phyloP scores from a whole-genome alignment of 53 echinoderm and acorn worm genomes.

The Crossaster papposus region DNA sequence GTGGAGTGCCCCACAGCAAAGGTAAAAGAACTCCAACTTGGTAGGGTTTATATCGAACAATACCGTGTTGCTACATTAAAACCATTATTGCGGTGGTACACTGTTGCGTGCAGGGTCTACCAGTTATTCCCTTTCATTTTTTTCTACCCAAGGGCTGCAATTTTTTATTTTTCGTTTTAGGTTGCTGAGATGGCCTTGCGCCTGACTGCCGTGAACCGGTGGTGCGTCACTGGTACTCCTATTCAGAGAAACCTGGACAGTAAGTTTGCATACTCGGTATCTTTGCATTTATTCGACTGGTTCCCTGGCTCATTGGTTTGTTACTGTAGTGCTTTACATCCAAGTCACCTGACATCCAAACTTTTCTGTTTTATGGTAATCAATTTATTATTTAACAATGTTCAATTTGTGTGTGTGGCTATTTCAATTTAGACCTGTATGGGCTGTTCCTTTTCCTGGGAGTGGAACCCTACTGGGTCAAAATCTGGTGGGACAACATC shows the following conservation, averaged over 20 bases:
- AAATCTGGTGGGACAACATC: conserved; percentile 86
- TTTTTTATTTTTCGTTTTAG: conserved; percentile 33
- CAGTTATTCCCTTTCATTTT: no score
- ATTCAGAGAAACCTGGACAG: conserved; percentile 89
- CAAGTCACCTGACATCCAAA: no score
- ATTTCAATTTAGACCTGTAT: conserved; percentile 76
- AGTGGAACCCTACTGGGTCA: conserved; percentile 92
- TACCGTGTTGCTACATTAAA: neutral
- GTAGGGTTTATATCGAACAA: no score
- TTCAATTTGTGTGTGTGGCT: neutral
- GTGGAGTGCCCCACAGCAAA: conserved; percentile 91
- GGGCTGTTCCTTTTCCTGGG: conserved; percentile 95
- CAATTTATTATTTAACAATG: neutral
- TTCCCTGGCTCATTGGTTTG: neutral
- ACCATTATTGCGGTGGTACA: neutral
- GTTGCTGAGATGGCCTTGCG: conserved; percentile 92
- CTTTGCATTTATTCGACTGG: neutral
- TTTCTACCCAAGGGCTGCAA: no score
- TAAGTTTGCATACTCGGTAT: conserved; percentile 38
- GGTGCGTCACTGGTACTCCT: conserved; percentile 99
- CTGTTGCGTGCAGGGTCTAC: no score
- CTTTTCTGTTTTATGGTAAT: no score
- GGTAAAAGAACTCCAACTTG: conserved; percentile 50
- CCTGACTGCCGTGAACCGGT: conserved; percentile 82
- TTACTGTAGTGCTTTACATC: no score